phyloP scores from a whole-genome alignment of 1,140 invertebrate species.

The Spodoptera frugiperda region DNA sequence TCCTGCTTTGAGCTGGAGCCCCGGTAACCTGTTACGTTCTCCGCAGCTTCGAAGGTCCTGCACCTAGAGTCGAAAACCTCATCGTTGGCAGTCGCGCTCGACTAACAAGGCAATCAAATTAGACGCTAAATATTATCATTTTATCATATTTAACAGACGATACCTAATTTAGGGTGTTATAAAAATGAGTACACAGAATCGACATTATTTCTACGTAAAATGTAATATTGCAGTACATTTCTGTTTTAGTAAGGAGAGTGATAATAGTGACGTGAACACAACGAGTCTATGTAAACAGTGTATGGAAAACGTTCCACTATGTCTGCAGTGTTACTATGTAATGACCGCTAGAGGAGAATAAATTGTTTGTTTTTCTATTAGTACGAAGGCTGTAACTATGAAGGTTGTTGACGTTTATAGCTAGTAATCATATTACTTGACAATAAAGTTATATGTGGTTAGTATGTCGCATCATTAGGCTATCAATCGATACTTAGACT shows the following conservation, averaged over 20 bases:
- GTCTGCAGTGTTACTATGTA: not conserved
- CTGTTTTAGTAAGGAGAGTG: constrained; percentile 31
- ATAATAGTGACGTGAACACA: not conserved
- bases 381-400: constrained; percentile 15
- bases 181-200: too few species aligned
- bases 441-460: constrained; percentile 3
- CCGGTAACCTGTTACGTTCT: too few species aligned
- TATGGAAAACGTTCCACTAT: constrained; percentile 33
- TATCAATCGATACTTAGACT: not conserved
- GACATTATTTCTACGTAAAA: not conserved
- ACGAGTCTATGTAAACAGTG: constrained; percentile 25
- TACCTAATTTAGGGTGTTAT: too few species aligned
- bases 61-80: too few species aligned
- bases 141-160: too few species aligned
- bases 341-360: constrained; percentile 2
- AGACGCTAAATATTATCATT: too few species aligned
- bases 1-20: too few species aligned
- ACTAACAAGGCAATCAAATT: too few species aligned
- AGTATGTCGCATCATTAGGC: not conserved
- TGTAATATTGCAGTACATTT: not conserved
- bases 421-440: constrained; percentile 23
- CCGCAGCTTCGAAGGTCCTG: too few species aligned
- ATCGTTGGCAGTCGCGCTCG: too few species aligned
- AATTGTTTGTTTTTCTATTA: constrained; percentile 29
- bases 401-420: constrained; percentile 37